Evolutionary conservation across 2,797 vertebrate species (phyloP), one percentile per base, ranked within the genome.

Genomic region (Heteromormyrus szaboi): DNA sequence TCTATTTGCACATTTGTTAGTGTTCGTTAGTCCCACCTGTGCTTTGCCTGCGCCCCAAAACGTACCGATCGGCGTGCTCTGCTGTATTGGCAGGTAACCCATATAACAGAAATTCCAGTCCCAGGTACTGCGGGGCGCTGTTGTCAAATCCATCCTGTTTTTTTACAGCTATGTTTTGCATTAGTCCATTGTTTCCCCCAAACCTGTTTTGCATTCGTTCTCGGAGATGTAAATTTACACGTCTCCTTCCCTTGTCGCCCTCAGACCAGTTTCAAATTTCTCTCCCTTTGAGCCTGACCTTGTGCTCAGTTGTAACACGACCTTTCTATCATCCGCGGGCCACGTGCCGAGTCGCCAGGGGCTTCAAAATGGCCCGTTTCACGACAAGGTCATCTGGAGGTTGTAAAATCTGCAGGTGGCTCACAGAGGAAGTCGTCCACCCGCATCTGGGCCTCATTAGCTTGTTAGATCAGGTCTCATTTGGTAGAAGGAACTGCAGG

Each of bases 321-420:
- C 17, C 25, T 86, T 53, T 89, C 72, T 44, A 9, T 79, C 33
- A 79, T 79, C 72, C 14, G 37, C 0, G 33, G 72, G 14, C 17
- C 37, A 44, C 72, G 19, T 79, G 72, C 72, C 6, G 37, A 41
- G 37, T 79, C 14, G 72, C 72, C 72, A 8, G 37, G 37, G 72
- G 72, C 37, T 44, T 37, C 7, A 9, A 25, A 51, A 22, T 17
- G 25, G 3, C 44, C 12, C n/a, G 14, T 44, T 59, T 46, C 33
- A 22, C 1, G n/a, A 56, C 91, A 89, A 90, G 92, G 89, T 89
- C 88, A 90, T 19, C 85, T 83, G 68, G 89, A 91, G 89, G 90
- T 90, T 37, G 83, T n/a, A 22, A 53, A 72, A 12, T 53, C 25
- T 53, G 29, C 62, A 56, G 48, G 19, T 56, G 44, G 25, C 59